A percentile compares a stretch with the other conserved stretches of the same genome.
These are phyloP conservation scores for Abscondita cerata DNA, from an alignment of 2,888 invertebrate genomes.

Conservation along the genomic window DNA sequence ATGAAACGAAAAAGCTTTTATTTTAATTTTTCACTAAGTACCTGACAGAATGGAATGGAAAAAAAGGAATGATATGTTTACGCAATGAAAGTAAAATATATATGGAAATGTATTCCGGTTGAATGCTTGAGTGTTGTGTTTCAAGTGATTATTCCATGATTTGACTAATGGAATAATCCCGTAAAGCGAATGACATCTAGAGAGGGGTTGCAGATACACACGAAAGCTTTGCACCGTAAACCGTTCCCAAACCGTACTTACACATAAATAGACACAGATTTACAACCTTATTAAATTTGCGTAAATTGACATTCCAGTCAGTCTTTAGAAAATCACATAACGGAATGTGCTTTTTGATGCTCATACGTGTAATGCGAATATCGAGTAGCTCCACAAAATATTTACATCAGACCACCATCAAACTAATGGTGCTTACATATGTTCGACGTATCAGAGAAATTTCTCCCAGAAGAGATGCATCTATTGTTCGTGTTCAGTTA, in stretches of 20 bases:
- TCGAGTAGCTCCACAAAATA: constrained; percentile 10
- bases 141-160: constrained; percentile 50
- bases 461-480: constrained; percentile 11
- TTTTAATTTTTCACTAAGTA: background rate
- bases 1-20: background rate
- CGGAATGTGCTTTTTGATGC: constrained; percentile 29
- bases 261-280: constrained; percentile 20
- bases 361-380: constrained; percentile 17
- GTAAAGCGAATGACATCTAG: constrained; percentile 47
- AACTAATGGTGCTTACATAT: constrained; percentile 17
- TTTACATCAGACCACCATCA: constrained; percentile 9
- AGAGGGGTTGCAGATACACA: constrained; percentile 40
- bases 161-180: constrained; percentile 52
- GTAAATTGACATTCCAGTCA: constrained; percentile 31
- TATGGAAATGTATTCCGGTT: constrained; percentile 45
- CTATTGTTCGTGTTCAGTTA: constrained; percentile 20
- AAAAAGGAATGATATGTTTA: constrained; percentile 6
- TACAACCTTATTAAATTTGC: constrained; percentile 32
- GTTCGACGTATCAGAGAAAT: constrained; percentile 22
- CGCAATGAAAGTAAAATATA: constrained; percentile 34
- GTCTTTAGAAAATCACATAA: constrained; percentile 30
- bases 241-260: constrained; percentile 16
- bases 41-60: background rate
- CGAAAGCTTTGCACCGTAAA: constrained; percentile 26
- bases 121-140: constrained; percentile 45